phyloP scores from a whole-genome alignment of 2,113 vertebrate genomes.

The Lepidothrix coronata region DNA sequence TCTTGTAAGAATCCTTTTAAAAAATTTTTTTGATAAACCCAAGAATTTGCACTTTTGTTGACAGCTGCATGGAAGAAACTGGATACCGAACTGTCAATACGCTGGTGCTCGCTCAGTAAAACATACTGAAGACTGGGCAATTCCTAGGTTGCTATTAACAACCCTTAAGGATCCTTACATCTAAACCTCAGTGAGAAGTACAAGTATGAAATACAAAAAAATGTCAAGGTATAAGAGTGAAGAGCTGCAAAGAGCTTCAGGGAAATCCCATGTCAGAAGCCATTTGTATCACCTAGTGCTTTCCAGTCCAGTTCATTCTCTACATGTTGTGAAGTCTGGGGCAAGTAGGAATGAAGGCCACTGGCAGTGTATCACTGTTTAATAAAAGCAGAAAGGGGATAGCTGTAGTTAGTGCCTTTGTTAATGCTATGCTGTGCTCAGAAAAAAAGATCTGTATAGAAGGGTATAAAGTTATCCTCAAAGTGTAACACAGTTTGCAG shows the following conservation, averaged over 20 bases:
- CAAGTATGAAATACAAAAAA: neutral
- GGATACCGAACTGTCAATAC: neutral
- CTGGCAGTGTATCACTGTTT: rapidly evolving
- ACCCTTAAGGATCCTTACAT: neutral
- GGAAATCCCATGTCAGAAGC: neutral
- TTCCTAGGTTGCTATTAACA: neutral
- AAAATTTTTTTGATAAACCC: neutral
- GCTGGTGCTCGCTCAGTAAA: neutral
- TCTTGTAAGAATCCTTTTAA: neutral
- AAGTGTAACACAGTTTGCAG: neutral
- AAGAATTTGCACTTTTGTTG: neutral
- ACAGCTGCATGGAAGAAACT: neutral
- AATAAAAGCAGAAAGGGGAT: neutral
- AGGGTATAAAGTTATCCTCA: neutral
- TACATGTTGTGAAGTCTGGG: neutral
- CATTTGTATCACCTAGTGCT: neutral
- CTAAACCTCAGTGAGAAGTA: neutral
- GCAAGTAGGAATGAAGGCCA: neutral
- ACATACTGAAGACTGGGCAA: neutral
- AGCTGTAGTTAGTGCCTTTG: neutral
- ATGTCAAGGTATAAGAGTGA: rapidly evolving
- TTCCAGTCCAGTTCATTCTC: neutral
- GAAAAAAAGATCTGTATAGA: neutral
- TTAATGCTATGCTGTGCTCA: neutral
- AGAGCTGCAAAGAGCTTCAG: neutral